Evolutionary conservation across 2,888 invertebrate genomes (phyloP).

Genomic region (Drosophila greeni): DNA sequence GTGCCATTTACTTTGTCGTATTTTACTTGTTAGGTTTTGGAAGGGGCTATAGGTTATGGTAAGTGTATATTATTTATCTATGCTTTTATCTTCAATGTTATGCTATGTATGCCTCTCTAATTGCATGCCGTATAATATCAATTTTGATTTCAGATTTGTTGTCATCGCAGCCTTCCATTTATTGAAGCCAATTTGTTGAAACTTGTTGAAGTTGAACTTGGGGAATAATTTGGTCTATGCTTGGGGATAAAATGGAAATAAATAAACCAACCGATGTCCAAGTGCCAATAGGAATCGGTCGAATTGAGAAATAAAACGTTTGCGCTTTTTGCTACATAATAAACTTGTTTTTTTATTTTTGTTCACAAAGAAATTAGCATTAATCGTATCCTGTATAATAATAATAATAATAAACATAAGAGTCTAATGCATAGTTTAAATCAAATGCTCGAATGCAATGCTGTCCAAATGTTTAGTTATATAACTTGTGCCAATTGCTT

Average conservation of each 20-base stretch:
- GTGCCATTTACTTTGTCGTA: conserved; percentile 32
- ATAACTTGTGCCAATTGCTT: conserved; percentile 70
- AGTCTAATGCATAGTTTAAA: conserved; percentile 56
- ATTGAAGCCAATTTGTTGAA: conserved; percentile 71
- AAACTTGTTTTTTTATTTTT: conserved; percentile 59
- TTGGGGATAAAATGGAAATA: conserved; percentile 30
- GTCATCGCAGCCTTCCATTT: conserved; percentile 72
- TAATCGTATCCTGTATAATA: conserved; percentile 61
- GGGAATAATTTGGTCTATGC: neutral
- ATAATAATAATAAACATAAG: conserved; percentile 69
- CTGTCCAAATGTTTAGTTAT: conserved; percentile 46
- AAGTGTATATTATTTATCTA: conserved; percentile 28
- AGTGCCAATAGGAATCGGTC: conserved; percentile 27
- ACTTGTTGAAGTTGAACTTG: conserved; percentile 31
- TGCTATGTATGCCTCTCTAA: conserved; percentile 49
- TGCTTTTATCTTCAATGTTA: conserved; percentile 36
- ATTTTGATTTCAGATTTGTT: conserved; percentile 67
- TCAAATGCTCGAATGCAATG: conserved; percentile 73
- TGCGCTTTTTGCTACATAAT: conserved; percentile 68
- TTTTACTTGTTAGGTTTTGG: conserved; percentile 44
- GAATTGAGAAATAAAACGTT: conserved; percentile 52
- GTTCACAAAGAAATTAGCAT: conserved; percentile 70
- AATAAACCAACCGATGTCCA: conserved; percentile 24
- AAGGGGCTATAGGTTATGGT: conserved; percentile 54
- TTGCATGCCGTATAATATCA: conserved; percentile 64